Conservation (phyloP, 2,797 vertebrate genomes). For the Ciconia nigra region DNA sequence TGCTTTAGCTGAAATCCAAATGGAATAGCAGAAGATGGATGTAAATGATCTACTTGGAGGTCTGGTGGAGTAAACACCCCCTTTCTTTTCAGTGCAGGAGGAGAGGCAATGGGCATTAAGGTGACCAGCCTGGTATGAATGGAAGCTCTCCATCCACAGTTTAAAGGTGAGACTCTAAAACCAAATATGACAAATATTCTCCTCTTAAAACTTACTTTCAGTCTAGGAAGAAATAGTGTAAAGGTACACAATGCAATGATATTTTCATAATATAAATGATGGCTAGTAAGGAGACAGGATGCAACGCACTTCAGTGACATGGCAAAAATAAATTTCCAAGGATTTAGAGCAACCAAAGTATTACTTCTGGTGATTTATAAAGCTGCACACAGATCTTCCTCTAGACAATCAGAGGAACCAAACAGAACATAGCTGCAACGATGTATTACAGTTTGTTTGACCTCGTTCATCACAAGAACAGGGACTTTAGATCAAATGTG, state of each 20-base stretch:
- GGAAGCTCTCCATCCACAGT: not conserved
- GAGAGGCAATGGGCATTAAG: not conserved
- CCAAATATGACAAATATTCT: not conserved
- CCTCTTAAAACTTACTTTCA: not conserved
- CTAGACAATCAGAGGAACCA: not conserved
- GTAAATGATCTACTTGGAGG: not conserved
- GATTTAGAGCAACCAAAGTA: not conserved
- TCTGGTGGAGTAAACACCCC: not conserved
- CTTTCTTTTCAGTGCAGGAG: not conserved
- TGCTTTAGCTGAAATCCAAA: not conserved
- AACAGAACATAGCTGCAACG: not conserved
- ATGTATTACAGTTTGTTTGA: not conserved
- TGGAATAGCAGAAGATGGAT: not conserved
- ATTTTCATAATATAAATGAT: not conserved
- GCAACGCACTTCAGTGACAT: not conserved
- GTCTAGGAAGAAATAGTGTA: not conserved
- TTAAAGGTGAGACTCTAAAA: not conserved
- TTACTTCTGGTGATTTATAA: not conserved
- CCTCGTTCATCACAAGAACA: not conserved
- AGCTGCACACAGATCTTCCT: not conserved
- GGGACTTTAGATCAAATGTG: not conserved
- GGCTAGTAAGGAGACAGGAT: not conserved
- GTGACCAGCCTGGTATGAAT: not conserved
- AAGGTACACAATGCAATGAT: not conserved
- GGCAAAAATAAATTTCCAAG: not conserved